Conservation (phyloP, 1,140 invertebrate genomes). For the Rhagoletis pomonella region DNA sequence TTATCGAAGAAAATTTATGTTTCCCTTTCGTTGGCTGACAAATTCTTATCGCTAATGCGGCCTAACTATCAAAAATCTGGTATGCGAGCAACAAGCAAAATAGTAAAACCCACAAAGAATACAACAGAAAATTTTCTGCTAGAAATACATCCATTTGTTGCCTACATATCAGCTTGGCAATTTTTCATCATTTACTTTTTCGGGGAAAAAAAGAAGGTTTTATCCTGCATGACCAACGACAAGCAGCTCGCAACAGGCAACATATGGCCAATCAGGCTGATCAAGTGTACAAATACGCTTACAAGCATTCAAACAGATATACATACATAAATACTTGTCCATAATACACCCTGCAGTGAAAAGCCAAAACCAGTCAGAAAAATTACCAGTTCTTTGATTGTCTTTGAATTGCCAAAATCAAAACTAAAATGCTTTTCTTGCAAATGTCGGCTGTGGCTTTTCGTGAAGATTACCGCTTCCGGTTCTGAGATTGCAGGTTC, state of each 20-base stretch:
- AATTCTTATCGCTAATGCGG: not conserved
- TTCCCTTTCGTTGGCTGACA: not conserved
- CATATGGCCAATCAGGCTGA: constrained; percentile 48
- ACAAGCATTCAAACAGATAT: not conserved
- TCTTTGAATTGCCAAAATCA: no score
- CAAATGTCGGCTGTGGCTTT: no score
- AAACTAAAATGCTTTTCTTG: no score
- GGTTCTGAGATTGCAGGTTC: no score
- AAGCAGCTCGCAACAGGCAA: not conserved
- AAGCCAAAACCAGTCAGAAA: no score
- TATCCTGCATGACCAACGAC: not conserved
- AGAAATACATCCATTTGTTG: not conserved
- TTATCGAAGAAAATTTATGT: no score
- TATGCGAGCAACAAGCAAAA: not conserved
- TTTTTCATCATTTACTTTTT: not conserved
- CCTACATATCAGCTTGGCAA: not conserved
- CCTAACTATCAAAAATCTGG: not conserved
- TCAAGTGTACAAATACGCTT: constrained; percentile 41
- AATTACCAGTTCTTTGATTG: no score
- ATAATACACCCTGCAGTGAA: no score
- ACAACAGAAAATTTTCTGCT: not conserved
- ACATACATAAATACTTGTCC: not conserved
- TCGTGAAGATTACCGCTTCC: no score
- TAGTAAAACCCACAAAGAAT: not conserved
- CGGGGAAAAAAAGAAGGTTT: not conserved